Percentiles rank a stretch among this genome's conserved stretches.
These are phyloP conservation scores for Brachypodius melanocephalos DNA, from an alignment of 2,113 vertebrate genomes.

Conservation along the genomic window DNA sequence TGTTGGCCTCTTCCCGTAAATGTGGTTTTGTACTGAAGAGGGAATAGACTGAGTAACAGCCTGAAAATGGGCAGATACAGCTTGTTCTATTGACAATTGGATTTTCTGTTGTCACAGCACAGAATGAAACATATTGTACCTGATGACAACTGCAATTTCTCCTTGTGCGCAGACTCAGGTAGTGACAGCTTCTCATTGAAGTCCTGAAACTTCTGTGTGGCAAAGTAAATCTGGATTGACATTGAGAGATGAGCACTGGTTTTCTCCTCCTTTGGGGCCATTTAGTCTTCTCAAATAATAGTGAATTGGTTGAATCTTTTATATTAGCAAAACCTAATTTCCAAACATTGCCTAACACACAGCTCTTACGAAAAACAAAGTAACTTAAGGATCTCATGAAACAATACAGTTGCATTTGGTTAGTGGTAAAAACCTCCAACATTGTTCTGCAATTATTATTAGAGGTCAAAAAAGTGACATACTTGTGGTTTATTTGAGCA, in stretches of 20 bases:
- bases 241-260: not conserved
- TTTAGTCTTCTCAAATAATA: not conserved
- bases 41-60: not conserved
- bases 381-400: not conserved
- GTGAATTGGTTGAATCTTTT: not conserved
- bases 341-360: not conserved
- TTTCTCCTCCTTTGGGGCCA: not conserved
- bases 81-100: not conserved
- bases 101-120: not conserved
- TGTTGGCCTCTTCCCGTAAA: not conserved
- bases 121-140: not conserved
- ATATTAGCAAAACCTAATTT: not conserved
- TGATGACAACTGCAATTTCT: constrained; percentile 2
- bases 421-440: not conserved
- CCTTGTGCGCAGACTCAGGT: not conserved
- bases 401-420: not conserved
- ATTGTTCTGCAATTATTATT: not conserved
- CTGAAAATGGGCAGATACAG: not conserved
- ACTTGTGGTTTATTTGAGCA: not conserved
- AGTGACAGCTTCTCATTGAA: not conserved
- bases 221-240: not conserved
- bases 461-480: not conserved
- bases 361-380: not conserved
- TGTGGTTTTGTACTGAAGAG: not conserved
- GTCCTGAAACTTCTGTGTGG: not conserved